Conservation (phyloP, 2,113 vertebrate species). For the Cinclus mexicanus region DNA sequence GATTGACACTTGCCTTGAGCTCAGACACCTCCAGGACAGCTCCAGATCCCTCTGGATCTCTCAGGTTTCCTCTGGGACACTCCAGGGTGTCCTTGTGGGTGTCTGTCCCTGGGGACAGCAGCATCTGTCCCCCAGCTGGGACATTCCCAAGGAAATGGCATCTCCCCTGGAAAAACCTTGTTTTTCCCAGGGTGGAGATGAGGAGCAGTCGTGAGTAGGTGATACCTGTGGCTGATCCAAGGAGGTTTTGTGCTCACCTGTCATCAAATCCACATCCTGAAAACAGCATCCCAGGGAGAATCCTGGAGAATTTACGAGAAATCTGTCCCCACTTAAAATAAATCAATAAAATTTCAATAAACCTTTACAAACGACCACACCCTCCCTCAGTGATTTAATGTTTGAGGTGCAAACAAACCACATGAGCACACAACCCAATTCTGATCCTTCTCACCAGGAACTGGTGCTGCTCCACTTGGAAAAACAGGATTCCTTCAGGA, state of each 20-base stretch:
- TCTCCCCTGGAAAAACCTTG: neutral
- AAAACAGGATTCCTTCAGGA: neutral
- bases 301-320: neutral
- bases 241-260: neutral
- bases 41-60: neutral
- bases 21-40: neutral
- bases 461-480: neutral
- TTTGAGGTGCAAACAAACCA: neutral
- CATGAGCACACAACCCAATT: neutral
- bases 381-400: neutral
- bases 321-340: neutral
- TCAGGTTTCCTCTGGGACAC: neutral
- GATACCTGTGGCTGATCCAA: neutral
- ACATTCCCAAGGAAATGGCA: neutral
- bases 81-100: neutral
- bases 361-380: too few species aligned
- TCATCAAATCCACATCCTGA: neutral
- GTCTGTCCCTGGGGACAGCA: neutral
- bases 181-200: neutral
- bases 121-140: neutral
- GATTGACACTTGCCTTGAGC: too few species aligned
- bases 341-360: too few species aligned
- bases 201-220: fast-evolving
- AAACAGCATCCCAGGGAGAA: neutral
- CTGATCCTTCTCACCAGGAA: neutral